phyloP scores from a whole-genome alignment of 1,140 invertebrate species.

The Radopholus similis region DNA sequence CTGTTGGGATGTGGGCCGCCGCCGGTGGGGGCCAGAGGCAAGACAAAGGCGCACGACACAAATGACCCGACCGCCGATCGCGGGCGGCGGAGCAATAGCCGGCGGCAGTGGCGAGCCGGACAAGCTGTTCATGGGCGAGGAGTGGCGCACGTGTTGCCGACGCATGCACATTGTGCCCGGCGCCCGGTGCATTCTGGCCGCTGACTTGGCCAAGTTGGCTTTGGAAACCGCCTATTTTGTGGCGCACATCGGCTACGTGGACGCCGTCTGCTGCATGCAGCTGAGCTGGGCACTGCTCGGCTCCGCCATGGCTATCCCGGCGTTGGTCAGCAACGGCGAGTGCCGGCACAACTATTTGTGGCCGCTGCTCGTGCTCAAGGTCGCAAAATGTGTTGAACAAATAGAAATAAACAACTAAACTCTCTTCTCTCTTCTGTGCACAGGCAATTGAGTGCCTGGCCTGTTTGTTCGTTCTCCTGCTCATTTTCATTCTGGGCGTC shows the following conservation, averaged over 20 bases:
- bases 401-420: not conserved
- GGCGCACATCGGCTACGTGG: constrained; percentile 6
- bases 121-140: constrained; percentile 5
- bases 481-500: constrained; percentile 6
- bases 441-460: not conserved
- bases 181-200: not conserved
- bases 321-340: not conserved
- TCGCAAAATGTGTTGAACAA: not conserved
- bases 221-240: constrained; percentile 9
- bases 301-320: not conserved
- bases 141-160: constrained; percentile 11
- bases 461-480: constrained; percentile 1
- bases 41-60: not conserved
- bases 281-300: constrained; percentile 11
- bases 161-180: constrained; percentile 12
- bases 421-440: too few species aligned
- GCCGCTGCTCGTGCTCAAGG: constrained; percentile 14
- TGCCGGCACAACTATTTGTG: not conserved
- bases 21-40: not conserved
- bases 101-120: too few species aligned
- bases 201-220: not conserved
- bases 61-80: not conserved
- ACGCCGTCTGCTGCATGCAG: constrained; percentile 5
- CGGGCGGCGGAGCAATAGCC: too few species aligned
- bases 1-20: not conserved